A percentile compares a stretch with the other conserved stretches of the same genome.
These are phyloP conservation scores for Dipodomys merriami DNA, from an alignment of 2,113 vertebrate species.

Conservation along the genomic window DNA sequence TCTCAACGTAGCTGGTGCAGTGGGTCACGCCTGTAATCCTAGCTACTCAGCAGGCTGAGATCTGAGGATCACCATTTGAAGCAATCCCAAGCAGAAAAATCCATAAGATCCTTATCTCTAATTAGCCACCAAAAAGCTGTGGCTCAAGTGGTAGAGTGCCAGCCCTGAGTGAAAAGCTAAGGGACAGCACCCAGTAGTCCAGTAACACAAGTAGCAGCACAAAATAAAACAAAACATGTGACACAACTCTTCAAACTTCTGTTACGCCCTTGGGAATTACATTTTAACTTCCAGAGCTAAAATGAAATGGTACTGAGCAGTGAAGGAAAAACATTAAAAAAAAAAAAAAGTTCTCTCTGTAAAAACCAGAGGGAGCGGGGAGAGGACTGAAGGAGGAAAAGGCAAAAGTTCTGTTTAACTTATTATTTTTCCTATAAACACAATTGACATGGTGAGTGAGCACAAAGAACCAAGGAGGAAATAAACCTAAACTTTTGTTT, in stretches of 20 bases:
- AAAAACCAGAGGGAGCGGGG: fast-evolving
- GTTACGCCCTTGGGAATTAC: not conserved
- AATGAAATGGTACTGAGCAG: not conserved
- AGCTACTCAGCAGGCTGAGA: not conserved
- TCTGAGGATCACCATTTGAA: no score
- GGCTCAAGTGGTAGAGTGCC: no score
- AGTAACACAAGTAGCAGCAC: no score
- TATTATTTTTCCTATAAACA: not conserved
- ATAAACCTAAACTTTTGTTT: no score
- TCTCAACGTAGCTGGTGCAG: not conserved
- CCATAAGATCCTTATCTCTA: no score
- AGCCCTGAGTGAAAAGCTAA: no score
- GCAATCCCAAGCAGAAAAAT: no score
- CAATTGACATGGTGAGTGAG: not conserved
- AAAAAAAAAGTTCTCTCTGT: no score
- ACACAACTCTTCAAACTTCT: conserved; percentile 11
- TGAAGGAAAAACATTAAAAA: conserved; percentile 1
- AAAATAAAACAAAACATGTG: no score
- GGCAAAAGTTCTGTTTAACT: not conserved
- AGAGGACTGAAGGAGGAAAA: not conserved
- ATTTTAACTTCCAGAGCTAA: conserved; percentile 36
- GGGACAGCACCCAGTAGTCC: no score
- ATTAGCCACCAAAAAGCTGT: no score
- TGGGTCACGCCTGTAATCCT: not conserved
- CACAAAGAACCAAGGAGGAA: not conserved